Evolutionary conservation across 2,888 invertebrate genomes (phyloP).

Genomic region (Pharmacophagus antenor): DNA sequence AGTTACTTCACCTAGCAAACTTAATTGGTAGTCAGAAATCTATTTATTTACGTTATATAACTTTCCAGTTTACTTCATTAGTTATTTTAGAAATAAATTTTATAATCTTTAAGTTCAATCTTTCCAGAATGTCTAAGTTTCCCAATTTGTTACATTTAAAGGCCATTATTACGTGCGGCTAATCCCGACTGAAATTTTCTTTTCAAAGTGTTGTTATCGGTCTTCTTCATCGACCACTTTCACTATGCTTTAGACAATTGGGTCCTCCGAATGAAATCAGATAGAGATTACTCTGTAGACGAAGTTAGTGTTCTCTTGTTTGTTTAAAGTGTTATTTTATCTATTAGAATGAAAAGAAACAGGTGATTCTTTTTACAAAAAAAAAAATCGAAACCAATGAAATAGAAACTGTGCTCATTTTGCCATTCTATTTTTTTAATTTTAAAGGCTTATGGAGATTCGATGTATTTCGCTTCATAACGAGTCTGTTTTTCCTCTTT

Average conservation of each 20-base stretch:
- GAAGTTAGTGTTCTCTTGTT: too few relatives aligned
- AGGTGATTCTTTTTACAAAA: too few relatives aligned
- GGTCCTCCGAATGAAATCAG: conserved; percentile 11
- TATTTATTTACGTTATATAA: too few relatives aligned
- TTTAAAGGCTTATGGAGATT: too few relatives aligned
- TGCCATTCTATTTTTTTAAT: too few relatives aligned
- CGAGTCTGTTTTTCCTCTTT: too few relatives aligned
- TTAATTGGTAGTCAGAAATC: too few relatives aligned
- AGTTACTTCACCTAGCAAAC: too few relatives aligned
- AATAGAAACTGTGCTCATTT: too few relatives aligned
- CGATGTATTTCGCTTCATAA: too few relatives aligned
- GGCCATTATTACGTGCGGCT: not conserved
- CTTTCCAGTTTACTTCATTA: not conserved
- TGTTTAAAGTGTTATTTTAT: not conserved
- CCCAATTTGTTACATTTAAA: not conserved
- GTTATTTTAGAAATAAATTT: not conserved
- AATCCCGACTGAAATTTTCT: conserved; percentile 2
- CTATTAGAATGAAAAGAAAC: too few relatives aligned
- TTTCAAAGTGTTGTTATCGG: conserved; percentile 12
- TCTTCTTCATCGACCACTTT: not conserved
- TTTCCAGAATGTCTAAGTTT: not conserved
- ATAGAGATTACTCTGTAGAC: conserved; percentile 2
- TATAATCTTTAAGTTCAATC: not conserved
- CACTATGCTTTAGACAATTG: not conserved
- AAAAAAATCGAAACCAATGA: too few relatives aligned